phyloP scores from a whole-genome alignment of 2,888 invertebrate species.

The Crematogaster levior region DNA sequence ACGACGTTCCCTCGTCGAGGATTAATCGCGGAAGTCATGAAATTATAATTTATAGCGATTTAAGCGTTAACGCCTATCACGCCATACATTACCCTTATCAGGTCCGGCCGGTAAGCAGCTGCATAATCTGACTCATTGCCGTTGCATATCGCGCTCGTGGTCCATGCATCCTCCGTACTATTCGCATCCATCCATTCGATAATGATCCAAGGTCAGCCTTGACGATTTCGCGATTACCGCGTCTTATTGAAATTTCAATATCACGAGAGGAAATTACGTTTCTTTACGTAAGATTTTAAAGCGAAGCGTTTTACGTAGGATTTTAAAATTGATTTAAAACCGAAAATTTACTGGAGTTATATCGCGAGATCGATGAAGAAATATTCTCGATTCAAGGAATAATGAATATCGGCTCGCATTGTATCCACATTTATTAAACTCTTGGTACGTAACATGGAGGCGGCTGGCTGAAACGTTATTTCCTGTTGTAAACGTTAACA shows the following conservation, averaged over 20 bases:
- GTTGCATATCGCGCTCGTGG: conserved; percentile 53
- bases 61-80: conserved; percentile 52
- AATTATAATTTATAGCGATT: conserved; percentile 69
- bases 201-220: not conserved
- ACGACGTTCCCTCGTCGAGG: not conserved
- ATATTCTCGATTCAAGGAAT: not conserved
- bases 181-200: conserved; percentile 32
- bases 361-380: conserved; percentile 8
- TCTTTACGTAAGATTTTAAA: not conserved
- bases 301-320: too few species aligned
- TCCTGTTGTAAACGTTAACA: conserved; percentile 32
- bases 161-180: conserved; percentile 22
- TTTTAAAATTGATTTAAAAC: too few species aligned
- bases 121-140: conserved; percentile 60
- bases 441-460: not conserved
- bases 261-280: not conserved
- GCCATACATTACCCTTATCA: conserved; percentile 50
- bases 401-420: conserved; percentile 15
- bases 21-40: conserved; percentile 64
- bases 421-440: conserved; percentile 15
- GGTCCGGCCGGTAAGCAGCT: conserved; percentile 50
- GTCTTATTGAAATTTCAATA: not conserved
- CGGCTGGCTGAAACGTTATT: conserved; percentile 9
- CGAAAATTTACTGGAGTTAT: not conserved
- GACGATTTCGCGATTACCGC: not conserved